These are phyloP conservation scores for Chlorops oryzae DNA, from an alignment of 1,140 invertebrate genomes.

Conservation along the genomic window DNA sequence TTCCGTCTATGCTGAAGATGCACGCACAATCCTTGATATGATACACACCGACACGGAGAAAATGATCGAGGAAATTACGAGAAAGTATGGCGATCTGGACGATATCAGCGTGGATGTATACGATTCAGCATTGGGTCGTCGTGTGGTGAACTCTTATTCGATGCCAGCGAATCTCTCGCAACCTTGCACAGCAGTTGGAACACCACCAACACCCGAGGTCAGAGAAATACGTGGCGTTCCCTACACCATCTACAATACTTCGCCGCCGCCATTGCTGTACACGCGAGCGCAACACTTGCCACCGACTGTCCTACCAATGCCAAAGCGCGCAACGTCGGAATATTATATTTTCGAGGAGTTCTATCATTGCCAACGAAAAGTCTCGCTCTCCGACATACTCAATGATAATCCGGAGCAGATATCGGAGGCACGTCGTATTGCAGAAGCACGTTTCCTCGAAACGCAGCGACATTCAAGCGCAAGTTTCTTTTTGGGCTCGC, in stretches of 20 bases:
- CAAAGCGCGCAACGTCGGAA: constrained; percentile 64
- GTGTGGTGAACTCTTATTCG: constrained; percentile 29
- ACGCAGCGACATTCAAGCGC: constrained; percentile 56
- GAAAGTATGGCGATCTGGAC: constrained; percentile 57
- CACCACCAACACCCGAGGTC: background rate
- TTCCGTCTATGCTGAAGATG: constrained; percentile 51
- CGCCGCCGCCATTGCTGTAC: too few species aligned
- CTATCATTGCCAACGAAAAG: constrained; percentile 42
- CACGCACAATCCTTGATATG: constrained; percentile 55
- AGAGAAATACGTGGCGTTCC: background rate
- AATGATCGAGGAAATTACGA: constrained; percentile 58
- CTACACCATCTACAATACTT: too few species aligned
- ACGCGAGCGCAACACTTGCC: too few species aligned
- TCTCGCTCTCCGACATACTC: constrained; percentile 43
- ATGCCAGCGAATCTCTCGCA: constrained; percentile 29
- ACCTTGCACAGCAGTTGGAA: background rate
- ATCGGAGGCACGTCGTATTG: constrained; percentile 26
- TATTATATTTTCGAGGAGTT: constrained; percentile 64
- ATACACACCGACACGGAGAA: constrained; percentile 58
- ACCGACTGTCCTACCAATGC: constrained; percentile 21
- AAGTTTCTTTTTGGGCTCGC: constrained; percentile 60
- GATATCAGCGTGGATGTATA: constrained; percentile 44
- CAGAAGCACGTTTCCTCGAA: constrained; percentile 42
- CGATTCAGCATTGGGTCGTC: constrained; percentile 21
- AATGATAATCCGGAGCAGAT: constrained; percentile 32